Evolutionary conservation across 2,888 invertebrate species (phyloP), one percentile per base, ranked within the genome.

Genomic region (Phytoseiulus persimilis): DNA sequence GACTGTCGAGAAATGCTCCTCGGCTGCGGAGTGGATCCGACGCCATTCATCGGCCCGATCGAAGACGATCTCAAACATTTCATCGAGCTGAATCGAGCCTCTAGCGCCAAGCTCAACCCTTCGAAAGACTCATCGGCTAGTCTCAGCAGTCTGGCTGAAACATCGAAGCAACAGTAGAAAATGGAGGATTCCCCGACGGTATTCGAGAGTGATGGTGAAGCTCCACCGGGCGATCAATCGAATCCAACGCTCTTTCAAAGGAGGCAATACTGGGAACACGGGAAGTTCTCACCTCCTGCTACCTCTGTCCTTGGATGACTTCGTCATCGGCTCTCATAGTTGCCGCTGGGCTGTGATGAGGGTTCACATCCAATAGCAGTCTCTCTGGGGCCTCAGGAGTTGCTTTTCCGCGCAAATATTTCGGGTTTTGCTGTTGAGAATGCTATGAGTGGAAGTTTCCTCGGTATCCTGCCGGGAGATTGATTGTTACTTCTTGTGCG

Each of bases 21-120:
- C 5, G 31, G n/a, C n/a, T n/a, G 39, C 23, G 87, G 87, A 6
- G 45, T 87, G 28, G 87, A 87, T 33, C 87, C 87, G n/a, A 32
- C 39, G 1, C 39, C 45, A 28, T 87, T 87, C 87, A 31, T 9
- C 87, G 87, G 87, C 5, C 87, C 87, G 5, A 87, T 87, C 33
- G 45, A 33, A 9, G 87, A 87, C 39, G 87, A 87, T 32, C 87
- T 87, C n/a, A 33, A 33, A n/a, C 87, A 87, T 33, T 87, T 87
- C 87, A 87, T 87, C 32, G 87, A 87, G 33, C 33, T 87, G 87
- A 87, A 87, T 31, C 87, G 87, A 45, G 87, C 87, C 31, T 87
- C 87, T 0, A 87, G 87, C 45, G 87, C 32, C n/a, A 87, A 87
- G 32, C 87, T 87, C 33, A 87, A 87, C 87, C 87, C 87, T 31